These are phyloP conservation scores for Iselma pallidipennis DNA, from an alignment of 2,888 invertebrate species.

Conservation along the genomic window DNA sequence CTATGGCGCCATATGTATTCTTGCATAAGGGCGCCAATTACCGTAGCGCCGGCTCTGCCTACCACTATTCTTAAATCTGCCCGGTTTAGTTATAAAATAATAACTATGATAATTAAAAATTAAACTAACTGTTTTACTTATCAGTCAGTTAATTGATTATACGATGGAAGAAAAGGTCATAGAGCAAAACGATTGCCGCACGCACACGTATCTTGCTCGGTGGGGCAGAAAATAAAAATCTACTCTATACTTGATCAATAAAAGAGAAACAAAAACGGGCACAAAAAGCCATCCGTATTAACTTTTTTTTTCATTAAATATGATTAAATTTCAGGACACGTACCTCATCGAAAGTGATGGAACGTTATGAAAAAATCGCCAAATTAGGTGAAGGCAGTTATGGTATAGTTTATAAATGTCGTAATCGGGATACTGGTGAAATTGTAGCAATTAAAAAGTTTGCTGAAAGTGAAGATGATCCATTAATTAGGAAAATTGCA, in stretches of 20 bases:
- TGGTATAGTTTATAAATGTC: conserved; percentile 95
- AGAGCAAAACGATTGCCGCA: too few relatives aligned
- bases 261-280: background rate
- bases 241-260: background rate
- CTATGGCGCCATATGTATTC: too few relatives aligned
- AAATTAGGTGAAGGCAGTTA: conserved; percentile 96
- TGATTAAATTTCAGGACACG: conserved; percentile 66
- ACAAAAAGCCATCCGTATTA: background rate
- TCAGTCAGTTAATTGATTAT: conserved; percentile 16
- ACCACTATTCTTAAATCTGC: too few relatives aligned
- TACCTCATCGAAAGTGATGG: conserved; percentile 86
- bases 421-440: conserved; percentile 91
- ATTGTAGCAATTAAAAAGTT: conserved; percentile 97
- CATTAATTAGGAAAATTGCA: conserved; percentile 94
- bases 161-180: conserved; percentile 14
- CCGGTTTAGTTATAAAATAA: too few relatives aligned
- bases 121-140: conserved; percentile 17
- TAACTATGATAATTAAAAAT: conserved; percentile 14
- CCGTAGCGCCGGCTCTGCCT: too few relatives aligned
- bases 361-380: conserved; percentile 91
- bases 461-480: conserved; percentile 96
- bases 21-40: too few relatives aligned
- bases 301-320: background rate
- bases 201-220: conserved; percentile 16
- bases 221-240: too few relatives aligned